phyloP scores from a whole-genome alignment of 2,113 vertebrate species.

The Hypanus sabinus region DNA sequence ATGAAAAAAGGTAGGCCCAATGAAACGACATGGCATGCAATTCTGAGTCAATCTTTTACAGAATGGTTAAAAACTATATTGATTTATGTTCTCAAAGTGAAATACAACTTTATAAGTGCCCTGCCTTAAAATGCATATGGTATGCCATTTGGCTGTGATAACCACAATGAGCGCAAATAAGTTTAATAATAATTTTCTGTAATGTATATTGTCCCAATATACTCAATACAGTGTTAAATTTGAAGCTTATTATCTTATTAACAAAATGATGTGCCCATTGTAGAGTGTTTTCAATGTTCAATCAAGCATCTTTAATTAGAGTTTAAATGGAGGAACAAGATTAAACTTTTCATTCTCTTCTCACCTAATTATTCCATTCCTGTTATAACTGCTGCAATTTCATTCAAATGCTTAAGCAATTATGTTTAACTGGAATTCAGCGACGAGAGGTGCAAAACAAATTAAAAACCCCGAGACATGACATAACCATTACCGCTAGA shows the following conservation, averaged over 20 bases:
- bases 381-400: slow-evolving; percentile 24
- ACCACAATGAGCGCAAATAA: not conserved
- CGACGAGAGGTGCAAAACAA: slow-evolving; percentile 19
- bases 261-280: slow-evolving; percentile 28
- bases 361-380: slow-evolving; percentile 33
- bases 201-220: slow-evolving; percentile 16
- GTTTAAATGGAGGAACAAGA: slow-evolving; percentile 33
- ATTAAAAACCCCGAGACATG: not conserved
- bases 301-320: slow-evolving; percentile 31
- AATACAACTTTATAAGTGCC: not conserved
- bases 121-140: not conserved
- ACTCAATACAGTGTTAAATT: slow-evolving; percentile 21
- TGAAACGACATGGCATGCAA: not conserved
- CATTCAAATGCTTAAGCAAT: slow-evolving; percentile 29
- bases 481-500: slow-evolving; percentile 5
- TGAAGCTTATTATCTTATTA: slow-evolving; percentile 32
- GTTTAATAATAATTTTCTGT: not conserved
- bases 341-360: slow-evolving; percentile 30
- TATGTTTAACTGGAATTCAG: slow-evolving; percentile 32
- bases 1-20: not conserved
- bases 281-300: slow-evolving; percentile 33
- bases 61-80: too few relatives aligned
- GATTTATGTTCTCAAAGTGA: not conserved
- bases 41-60: not conserved
- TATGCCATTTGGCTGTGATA: not conserved